Evolutionary conservation across 2,113 vertebrate genomes (phyloP), one percentile per base, ranked within the genome.

Genomic region (Kryptolebias marmoratus): DNA sequence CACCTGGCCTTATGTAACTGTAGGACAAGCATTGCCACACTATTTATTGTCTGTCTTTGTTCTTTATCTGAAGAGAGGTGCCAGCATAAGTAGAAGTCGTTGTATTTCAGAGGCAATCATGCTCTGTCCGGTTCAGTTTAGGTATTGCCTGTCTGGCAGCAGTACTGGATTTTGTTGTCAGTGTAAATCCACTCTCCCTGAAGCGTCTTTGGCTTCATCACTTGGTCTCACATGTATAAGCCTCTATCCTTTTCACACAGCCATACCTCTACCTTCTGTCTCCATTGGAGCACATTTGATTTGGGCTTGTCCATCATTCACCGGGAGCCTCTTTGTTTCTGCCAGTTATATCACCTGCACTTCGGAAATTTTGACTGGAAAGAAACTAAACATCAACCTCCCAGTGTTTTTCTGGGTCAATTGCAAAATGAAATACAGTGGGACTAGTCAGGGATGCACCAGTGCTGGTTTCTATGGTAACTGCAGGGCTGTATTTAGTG

Each of bases 391-490:
- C 62, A 71, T 84, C 78, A 80, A 86, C 84, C 83, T 79, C 72
- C 64, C 49, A 64, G 75, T 78, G 73, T 75, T 84, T 88, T 89
- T 92, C 86, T 93, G 91, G 92, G 92, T 93, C 92, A 93, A 93
- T 91, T 91, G 90, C 90, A 91, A 90, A 90, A 87, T 87, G 83
- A 89, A 89, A 93, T 91, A 88, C 89, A 89, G 89, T 82, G 83
- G 75, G 87, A 90, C 91, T 82, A 88, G 90, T 88, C 88, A 77
- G 87, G 83, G 88, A 93, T 91, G 87, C 84, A 83, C 86, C 82
- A 71, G 87, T 18, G 54, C 79, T 77, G 85, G 92, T 93, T 93
- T 88, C 92, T 89, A 93, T 93, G 89, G 91, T 89, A 91, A 93
- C 91, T 80, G 84, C 85, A 82, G 84, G 85, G 87, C 92, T 91